phyloP scores from a whole-genome alignment of 23 tunicate genomes.

The Clavelina lepadiformis region DNA sequence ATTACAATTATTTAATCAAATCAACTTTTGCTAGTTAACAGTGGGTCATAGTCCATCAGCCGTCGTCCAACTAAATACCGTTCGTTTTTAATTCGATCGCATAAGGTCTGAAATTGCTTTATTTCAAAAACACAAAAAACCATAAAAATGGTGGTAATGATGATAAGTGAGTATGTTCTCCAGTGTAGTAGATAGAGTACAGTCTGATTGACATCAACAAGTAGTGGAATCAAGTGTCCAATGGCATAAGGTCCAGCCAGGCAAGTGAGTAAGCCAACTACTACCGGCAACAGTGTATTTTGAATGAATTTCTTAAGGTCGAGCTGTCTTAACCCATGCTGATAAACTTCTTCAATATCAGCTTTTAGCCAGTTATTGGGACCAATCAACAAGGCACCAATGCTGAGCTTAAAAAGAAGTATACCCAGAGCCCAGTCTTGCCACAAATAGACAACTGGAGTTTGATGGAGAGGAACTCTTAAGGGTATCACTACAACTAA shows the following conservation, averaged over 20 bases:
- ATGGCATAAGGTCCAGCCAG: conserved; percentile 49
- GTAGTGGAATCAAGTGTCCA: conserved; percentile 21
- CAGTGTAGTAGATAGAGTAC: conserved; percentile 26
- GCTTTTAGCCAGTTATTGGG: conserved; percentile 49
- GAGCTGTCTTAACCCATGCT: conserved; percentile 52
- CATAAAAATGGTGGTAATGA: conserved; percentile 9
- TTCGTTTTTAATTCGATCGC: conserved; percentile 78
- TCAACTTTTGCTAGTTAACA: not conserved
- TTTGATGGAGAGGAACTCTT: conserved; percentile 49
- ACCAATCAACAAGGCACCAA: conserved; percentile 37
- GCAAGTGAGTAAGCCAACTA: conserved; percentile 8
- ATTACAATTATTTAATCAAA: too few species aligned
- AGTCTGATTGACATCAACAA: not conserved
- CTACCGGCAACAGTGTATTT: conserved; percentile 30
- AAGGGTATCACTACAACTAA: conserved; percentile 58
- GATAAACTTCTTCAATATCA: conserved; percentile 49
- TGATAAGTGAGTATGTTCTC: conserved; percentile 38
- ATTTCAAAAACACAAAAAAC: conserved; percentile 37
- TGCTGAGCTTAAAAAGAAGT: conserved; percentile 22
- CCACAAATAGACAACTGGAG: conserved; percentile 62
- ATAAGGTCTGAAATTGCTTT: conserved; percentile 55
- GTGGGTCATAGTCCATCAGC: conserved; percentile 52
- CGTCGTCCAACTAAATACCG: conserved; percentile 58
- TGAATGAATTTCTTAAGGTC: conserved; percentile 6
- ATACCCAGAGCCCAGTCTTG: conserved; percentile 85